Conservation (phyloP, 2,888 invertebrate genomes). For the Volucella zonaria region DNA sequence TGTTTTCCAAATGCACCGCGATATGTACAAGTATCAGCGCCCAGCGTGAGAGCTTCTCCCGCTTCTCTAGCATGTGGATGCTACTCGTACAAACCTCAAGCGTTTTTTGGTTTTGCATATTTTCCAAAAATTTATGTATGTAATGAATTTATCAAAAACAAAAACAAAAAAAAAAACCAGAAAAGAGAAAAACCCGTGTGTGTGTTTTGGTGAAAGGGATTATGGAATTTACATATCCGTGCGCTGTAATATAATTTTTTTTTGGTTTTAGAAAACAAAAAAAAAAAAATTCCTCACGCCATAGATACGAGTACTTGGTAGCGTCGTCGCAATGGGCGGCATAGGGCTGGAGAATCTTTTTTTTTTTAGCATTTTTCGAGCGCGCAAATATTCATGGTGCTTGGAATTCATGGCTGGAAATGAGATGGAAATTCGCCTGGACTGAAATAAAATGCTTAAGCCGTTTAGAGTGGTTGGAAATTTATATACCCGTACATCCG, state of each 20-base stretch:
- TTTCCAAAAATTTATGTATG: conserved; percentile 59
- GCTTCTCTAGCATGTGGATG: conserved; percentile 7
- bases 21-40: background rate
- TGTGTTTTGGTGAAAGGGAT: conserved; percentile 66
- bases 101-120: conserved; percentile 66
- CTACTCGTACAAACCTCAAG: conserved; percentile 47
- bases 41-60: conserved; percentile 16
- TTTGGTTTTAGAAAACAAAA: too few species aligned
- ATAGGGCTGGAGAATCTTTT: background rate
- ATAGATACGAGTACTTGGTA: too few species aligned
- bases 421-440: conserved; percentile 29
- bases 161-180: conserved; percentile 17
- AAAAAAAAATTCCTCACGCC: too few species aligned
- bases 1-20: conserved; percentile 59
- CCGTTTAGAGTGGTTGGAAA: conserved; percentile 44
- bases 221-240: conserved; percentile 68
- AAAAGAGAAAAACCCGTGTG: conserved; percentile 16
- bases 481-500: background rate
- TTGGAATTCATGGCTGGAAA: conserved; percentile 23
- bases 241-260: conserved; percentile 12
- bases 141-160: conserved; percentile 72
- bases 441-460: conserved; percentile 39
- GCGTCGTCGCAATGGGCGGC: background rate
- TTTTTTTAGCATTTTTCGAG: background rate
- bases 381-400: conserved; percentile 49